Evolutionary conservation across 2,797 vertebrate genomes (phyloP), one percentile per base, ranked within the genome.

Genomic region (Onychomys leucogaster): DNA sequence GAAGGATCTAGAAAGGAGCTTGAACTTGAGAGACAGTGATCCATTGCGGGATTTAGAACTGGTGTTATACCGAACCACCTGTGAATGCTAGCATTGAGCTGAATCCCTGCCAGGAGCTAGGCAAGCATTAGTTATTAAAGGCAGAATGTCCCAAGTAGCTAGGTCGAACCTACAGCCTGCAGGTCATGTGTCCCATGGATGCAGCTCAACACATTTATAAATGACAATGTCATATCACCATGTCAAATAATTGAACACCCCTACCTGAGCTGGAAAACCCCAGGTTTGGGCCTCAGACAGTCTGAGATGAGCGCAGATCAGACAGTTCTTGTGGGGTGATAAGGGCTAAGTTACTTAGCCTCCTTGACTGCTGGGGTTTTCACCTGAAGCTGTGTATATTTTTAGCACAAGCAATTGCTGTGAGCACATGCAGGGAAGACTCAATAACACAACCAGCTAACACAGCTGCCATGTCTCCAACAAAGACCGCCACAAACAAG

Each of bases 331-430:
- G 8, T 61, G 43, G 34, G 23, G 17, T 41, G 32, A 83, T 32
- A 2, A 14, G 80, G 32, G 52, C 17, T 46, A 83, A 90, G 14
- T 94, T 69, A 7, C 63, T 84, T 88, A 92, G 87, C 55, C 49
- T 95, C 61, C 88, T 94, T 96, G 82, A 82, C 37, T 17, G 46
- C 43, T 29, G 27, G 8, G 14, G 89, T 61, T 75, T 80, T 90
- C 37, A 12, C 6, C 59, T 37, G 75, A 93, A 29, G 32, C 27
- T 34, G 0, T 34, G 12, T 63, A 17, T 59, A 71, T 77, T 87
- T 84, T 95, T 89, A 90, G 91, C 37, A 84, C 32, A 80, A 23
- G 19, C 2, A 10, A 78, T 63, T 78, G 59, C 73, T 95, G 34
- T 82, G 46, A 75, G 14, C 88, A 63, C 67, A 32, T 25, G 1